These are phyloP conservation scores for Protonemura montana DNA, from an alignment of 2,888 invertebrate species.

Conservation along the genomic window DNA sequence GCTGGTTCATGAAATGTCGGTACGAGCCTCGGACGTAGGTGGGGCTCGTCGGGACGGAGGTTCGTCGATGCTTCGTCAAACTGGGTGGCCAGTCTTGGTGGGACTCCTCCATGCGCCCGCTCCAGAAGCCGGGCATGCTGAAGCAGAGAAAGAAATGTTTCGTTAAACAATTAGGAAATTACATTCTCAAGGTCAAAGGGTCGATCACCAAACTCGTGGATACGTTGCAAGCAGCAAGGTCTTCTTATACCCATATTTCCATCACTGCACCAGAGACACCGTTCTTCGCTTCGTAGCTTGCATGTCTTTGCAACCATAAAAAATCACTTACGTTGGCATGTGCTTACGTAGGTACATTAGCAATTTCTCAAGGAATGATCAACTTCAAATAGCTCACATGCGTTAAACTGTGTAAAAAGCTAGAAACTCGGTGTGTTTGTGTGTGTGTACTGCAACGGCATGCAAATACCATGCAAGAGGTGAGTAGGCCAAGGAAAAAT, in stretches of 20 bases:
- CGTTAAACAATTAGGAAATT: no score
- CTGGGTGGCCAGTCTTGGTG: background rate
- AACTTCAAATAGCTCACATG: background rate
- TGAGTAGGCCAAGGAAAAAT: slow-evolving; percentile 1
- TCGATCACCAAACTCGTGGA: no score
- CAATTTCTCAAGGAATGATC: no score
- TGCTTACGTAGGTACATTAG: no score
- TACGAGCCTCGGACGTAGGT: slow-evolving; percentile 47
- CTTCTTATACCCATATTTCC: no score
- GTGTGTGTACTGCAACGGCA: background rate
- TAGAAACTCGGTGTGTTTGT: background rate
- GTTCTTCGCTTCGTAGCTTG: no score
- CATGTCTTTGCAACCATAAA: no score
- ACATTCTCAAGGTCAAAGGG: no score
- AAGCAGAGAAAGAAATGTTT: background rate
- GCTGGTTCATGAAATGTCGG: slow-evolving; percentile 50
- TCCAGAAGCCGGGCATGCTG: slow-evolving; percentile 38
- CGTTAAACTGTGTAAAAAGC: background rate
- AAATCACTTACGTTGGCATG: no score
- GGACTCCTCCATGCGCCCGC: background rate
- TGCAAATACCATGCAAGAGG: background rate
- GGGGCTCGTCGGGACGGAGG: background rate
- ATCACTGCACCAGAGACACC: no score
- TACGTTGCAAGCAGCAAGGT: no score
- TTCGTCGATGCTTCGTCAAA: slow-evolving; percentile 18